Evolutionary conservation across 2,797 vertebrate genomes (phyloP).

Genomic region (Lateolabrax maculatus): DNA sequence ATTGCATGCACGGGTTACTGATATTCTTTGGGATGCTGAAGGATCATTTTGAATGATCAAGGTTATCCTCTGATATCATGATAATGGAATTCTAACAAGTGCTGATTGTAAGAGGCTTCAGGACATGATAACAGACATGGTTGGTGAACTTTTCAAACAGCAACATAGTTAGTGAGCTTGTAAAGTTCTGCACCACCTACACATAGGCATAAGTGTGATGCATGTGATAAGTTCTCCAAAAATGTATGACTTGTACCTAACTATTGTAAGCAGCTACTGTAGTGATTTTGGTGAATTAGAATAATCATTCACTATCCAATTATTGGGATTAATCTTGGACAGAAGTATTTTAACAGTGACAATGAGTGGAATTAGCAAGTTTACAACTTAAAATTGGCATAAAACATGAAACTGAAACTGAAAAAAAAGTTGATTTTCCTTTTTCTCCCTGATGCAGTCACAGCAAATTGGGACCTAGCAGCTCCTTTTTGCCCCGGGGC

Average conservation of each 20-base stretch:
- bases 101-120: conserved; percentile 4
- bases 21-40: conserved; percentile 8
- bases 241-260: background rate
- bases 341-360: too few relatives aligned
- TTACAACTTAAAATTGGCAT: too few relatives aligned
- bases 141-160: conserved; percentile 29
- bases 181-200: background rate
- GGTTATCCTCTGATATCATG: conserved; percentile 1
- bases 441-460: too few relatives aligned
- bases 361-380: too few relatives aligned
- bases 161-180: background rate
- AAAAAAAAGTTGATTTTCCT: too few relatives aligned
- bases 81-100: background rate
- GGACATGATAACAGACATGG: background rate
- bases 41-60: conserved; percentile 25
- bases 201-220: too few relatives aligned
- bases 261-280: too few relatives aligned
- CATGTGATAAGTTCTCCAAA: background rate
- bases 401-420: too few relatives aligned
- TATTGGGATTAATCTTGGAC: too few relatives aligned
- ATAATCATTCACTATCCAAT: too few relatives aligned
- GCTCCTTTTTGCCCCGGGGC: background rate
- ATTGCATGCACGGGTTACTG: background rate
- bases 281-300: too few relatives aligned
- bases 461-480: background rate